phyloP scores from a whole-genome alignment of 1,140 invertebrate species.

The Listronotus bonariensis region DNA sequence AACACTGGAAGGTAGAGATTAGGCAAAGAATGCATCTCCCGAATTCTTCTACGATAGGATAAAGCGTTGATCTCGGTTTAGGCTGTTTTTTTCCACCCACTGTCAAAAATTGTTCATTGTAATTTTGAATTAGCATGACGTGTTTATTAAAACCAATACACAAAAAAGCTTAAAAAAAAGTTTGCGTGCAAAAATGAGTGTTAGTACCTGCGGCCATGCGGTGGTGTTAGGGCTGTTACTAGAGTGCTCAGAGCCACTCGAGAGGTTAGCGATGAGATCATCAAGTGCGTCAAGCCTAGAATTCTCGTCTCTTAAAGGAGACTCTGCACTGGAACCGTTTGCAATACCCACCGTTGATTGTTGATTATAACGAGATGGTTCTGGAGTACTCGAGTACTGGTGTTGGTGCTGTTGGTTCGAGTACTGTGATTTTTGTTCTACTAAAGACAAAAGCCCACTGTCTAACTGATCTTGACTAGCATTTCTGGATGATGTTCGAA shows the following conservation, averaged over 20 bases:
- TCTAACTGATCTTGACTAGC: constrained; percentile 50
- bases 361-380: constrained; percentile 16
- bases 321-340: constrained; percentile 32
- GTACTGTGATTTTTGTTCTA: constrained; percentile 53
- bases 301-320: constrained; percentile 42
- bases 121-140: too few species aligned
- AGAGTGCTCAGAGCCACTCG: constrained; percentile 52
- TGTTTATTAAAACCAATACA: too few species aligned
- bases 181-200: constrained; percentile 23
- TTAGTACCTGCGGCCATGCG: constrained; percentile 57
- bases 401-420: constrained; percentile 42
- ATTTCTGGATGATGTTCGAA: constrained; percentile 45
- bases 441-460: constrained; percentile 57
- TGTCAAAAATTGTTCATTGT: too few species aligned
- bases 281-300: constrained; percentile 52
- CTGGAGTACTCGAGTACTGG: constrained; percentile 8
- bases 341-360: constrained; percentile 56
- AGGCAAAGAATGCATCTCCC: too few species aligned
- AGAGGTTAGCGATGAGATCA: constrained; percentile 54
- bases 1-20: too few species aligned
- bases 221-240: constrained; percentile 53
- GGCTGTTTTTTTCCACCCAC: too few species aligned
- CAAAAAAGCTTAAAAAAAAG: too few species aligned
- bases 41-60: too few species aligned
- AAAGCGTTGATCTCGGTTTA: too few species aligned